Evolutionary conservation across 2,888 invertebrate genomes (phyloP).

Genomic region (Stegana nigrithorax): DNA sequence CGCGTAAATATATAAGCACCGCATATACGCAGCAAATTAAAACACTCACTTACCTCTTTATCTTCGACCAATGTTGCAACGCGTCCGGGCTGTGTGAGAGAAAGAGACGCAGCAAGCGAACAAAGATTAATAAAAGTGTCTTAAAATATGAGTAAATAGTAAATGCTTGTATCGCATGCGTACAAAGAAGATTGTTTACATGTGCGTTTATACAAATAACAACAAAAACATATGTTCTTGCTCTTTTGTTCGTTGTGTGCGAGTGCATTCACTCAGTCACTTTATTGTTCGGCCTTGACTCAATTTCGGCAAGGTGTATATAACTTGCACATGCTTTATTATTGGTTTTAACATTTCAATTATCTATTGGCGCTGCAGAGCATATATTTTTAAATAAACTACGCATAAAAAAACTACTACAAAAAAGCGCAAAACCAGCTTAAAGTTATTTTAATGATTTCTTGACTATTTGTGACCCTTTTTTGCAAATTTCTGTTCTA

Average conservation of each 20-base stretch:
- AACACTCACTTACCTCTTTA: slow-evolving; percentile 74
- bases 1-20: neutral
- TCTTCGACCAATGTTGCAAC: slow-evolving; percentile 88
- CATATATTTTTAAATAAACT: too few species aligned
- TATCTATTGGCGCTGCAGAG: too few species aligned
- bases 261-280: neutral
- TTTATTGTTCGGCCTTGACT: neutral
- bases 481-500: too few species aligned
- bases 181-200: slow-evolving; percentile 7
- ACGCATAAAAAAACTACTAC: too few species aligned
- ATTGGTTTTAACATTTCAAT: too few species aligned
- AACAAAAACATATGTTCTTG: neutral
- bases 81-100: slow-evolving; percentile 84
- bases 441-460: too few species aligned
- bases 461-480: too few species aligned
- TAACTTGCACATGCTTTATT: too few species aligned
- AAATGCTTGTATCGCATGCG: neutral
- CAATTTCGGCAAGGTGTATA: neutral
- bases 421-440: too few species aligned
- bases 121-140: neutral
- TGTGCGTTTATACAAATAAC: neutral
- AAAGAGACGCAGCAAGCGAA: slow-evolving; percentile 26
- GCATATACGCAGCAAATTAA: too few species aligned
- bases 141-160: slow-evolving; percentile 14
- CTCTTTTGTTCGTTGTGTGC: neutral